A percentile compares a stretch with the other conserved stretches of the same genome.
Conservation (phyloP, 1,140 invertebrate species). For the Conus betulinus region DNA sequence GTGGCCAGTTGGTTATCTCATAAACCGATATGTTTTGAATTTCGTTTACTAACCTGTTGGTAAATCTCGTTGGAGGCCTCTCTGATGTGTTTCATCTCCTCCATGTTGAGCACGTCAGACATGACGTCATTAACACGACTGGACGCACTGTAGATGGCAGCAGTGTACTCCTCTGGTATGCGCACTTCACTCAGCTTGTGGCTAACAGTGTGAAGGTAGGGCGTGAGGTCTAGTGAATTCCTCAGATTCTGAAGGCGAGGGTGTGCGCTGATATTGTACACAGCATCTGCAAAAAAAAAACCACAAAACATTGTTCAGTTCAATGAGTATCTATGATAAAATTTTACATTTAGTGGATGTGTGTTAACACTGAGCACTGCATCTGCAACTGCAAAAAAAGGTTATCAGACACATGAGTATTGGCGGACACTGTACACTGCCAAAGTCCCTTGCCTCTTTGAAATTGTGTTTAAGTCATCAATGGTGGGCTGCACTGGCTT, state of each 20-base stretch:
- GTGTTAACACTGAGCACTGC: background rate
- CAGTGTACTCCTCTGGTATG: conserved; percentile 47
- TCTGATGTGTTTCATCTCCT: conserved; percentile 34
- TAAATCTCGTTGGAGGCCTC: conserved; percentile 29
- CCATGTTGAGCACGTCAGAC: conserved; percentile 23
- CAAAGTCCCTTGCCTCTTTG: too few relatives aligned
- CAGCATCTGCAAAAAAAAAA: background rate
- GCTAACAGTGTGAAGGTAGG: background rate
- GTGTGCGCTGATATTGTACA: background rate
- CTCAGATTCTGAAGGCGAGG: background rate
- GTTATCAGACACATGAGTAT: too few relatives aligned
- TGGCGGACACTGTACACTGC: too few relatives aligned
- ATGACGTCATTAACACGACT: conserved; percentile 43
- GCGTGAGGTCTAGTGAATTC: background rate
- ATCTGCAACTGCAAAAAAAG: too few relatives aligned
- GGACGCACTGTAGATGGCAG: conserved; percentile 48
- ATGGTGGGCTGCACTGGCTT: background rate
- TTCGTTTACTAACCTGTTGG: conserved; percentile 38
- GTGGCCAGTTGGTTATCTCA: too few relatives aligned
- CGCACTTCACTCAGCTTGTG: background rate
- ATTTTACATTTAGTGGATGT: background rate
- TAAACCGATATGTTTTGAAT: too few relatives aligned
- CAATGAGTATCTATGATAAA: too few relatives aligned
- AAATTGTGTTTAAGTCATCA: background rate
- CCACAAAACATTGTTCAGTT: too few relatives aligned